Percentiles rank a stretch among this genome's conserved stretches.
Conservation (phyloP, 2,888 invertebrate species). For the Carabus problematicus region DNA sequence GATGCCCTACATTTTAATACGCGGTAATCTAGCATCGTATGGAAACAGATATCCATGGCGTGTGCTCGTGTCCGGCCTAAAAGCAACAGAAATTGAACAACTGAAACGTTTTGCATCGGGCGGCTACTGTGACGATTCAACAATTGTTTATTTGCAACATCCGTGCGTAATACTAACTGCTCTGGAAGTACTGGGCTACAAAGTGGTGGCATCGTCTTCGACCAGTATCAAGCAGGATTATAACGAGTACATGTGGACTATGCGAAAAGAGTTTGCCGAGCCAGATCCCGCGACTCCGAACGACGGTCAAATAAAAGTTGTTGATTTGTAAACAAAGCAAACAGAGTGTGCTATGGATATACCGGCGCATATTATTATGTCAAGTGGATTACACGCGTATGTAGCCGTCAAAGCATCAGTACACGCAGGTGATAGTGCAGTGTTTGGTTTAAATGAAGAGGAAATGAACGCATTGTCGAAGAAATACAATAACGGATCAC, state of each 20-base stretch:
- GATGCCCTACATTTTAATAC: slow-evolving; percentile 91
- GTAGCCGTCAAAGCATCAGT: slow-evolving; percentile 82
- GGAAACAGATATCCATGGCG: slow-evolving; percentile 88
- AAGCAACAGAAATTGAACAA: slow-evolving; percentile 84
- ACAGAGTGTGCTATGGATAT: slow-evolving; percentile 54
- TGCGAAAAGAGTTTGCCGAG: slow-evolving; percentile 86
- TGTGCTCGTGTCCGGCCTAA: slow-evolving; percentile 85
- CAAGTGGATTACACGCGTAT: slow-evolving; percentile 70
- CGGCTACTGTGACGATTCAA: slow-evolving; percentile 84
- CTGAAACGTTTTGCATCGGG: slow-evolving; percentile 83
- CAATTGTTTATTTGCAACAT: slow-evolving; percentile 86
- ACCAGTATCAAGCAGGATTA: slow-evolving; percentile 87
- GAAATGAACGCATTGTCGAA: slow-evolving; percentile 75
- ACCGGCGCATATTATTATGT: slow-evolving; percentile 58
- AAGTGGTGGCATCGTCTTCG: slow-evolving; percentile 86
- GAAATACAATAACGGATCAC: slow-evolving; percentile 69
- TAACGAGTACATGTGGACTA: slow-evolving; percentile 93
- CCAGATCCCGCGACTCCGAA: slow-evolving; percentile 72
- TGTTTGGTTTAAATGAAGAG: slow-evolving; percentile 76
- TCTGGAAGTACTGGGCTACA: slow-evolving; percentile 86
- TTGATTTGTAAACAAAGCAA: slow-evolving; percentile 18
- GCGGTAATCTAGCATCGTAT: slow-evolving; percentile 87
- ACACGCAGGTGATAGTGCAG: slow-evolving; percentile 75
- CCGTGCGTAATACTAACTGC: slow-evolving; percentile 87
- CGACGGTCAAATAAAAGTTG: slow-evolving; percentile 48